Conservation (phyloP, 2,797 vertebrate genomes). For the Halcyon badia region DNA sequence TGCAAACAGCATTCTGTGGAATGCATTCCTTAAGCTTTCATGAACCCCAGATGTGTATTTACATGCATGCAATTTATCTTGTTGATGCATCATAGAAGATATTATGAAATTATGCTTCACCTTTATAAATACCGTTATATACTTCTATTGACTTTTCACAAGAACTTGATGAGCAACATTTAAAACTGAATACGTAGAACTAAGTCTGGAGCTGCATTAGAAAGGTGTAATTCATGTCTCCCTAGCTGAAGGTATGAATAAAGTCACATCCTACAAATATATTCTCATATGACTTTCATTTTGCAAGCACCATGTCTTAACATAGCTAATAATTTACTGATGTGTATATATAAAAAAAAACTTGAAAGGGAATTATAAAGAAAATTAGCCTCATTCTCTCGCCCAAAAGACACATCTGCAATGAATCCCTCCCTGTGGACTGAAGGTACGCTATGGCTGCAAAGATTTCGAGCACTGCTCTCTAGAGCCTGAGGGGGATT, state of each 20-base stretch:
- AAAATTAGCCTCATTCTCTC: constrained; percentile 14
- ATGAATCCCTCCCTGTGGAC: neutral
- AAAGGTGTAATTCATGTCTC: neutral
- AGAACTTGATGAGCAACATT: neutral
- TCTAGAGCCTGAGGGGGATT: constrained; percentile 32
- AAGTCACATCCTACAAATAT: neutral
- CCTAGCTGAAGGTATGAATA: neutral
- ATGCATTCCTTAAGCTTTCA: constrained; percentile 4
- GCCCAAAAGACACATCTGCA: constrained; percentile 6
- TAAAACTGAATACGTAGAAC: neutral
- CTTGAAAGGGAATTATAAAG: neutral
- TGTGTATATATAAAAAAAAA: neutral
- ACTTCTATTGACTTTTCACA: neutral
- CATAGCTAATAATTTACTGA: neutral
- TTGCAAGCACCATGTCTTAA: neutral
- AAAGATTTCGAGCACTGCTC: neutral
- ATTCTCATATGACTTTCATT: neutral
- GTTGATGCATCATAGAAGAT: neutral
- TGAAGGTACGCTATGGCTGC: neutral
- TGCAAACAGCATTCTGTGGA: neutral
- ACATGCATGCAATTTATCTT: constrained; percentile 1
- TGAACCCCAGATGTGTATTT: constrained; percentile 6
- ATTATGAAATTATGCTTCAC: neutral
- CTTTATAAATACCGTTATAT: neutral
- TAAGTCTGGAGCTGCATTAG: neutral